These are phyloP conservation scores for Chouioia cunea DNA, from an alignment of 2,888 invertebrate genomes.

Conservation along the genomic window DNA sequence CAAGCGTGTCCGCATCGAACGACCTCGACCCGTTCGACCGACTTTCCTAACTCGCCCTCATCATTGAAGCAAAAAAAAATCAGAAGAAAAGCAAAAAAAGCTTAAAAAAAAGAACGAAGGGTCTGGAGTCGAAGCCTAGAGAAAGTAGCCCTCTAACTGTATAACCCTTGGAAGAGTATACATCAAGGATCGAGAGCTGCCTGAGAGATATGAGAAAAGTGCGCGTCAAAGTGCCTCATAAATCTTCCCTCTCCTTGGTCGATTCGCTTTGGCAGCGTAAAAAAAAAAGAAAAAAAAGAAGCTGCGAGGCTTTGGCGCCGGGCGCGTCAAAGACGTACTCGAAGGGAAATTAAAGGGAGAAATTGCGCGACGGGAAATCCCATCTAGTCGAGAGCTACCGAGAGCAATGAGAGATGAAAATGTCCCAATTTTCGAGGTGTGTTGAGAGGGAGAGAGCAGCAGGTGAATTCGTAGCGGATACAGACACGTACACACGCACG, in stretches of 20 bases:
- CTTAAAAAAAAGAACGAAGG: background rate
- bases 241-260: conserved; percentile 33
- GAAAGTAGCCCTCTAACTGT: background rate
- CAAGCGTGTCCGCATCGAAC: background rate
- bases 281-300: conserved; percentile 6
- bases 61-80: background rate
- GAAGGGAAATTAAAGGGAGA: conserved; percentile 45
- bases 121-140: background rate
- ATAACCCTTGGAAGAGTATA: conserved; percentile 30
- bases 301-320: background rate
- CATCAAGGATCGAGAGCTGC: conserved; percentile 29
- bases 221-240: conserved; percentile 46
- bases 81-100: background rate
- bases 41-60: conserved; percentile 16
- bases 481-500: no score
- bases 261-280: background rate
- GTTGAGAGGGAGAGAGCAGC: no score
- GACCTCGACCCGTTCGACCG: conserved; percentile 7
- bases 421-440: conserved; percentile 41
- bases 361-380: conserved; percentile 39
- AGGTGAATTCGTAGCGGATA: no score
- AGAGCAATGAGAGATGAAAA: conserved; percentile 21
- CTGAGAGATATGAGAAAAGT: conserved; percentile 42
- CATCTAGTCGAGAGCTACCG: conserved; percentile 18
- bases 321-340: no score